These are phyloP conservation scores for Euzetes globulus DNA, from an alignment of 2,888 invertebrate species.

Conservation along the genomic window DNA sequence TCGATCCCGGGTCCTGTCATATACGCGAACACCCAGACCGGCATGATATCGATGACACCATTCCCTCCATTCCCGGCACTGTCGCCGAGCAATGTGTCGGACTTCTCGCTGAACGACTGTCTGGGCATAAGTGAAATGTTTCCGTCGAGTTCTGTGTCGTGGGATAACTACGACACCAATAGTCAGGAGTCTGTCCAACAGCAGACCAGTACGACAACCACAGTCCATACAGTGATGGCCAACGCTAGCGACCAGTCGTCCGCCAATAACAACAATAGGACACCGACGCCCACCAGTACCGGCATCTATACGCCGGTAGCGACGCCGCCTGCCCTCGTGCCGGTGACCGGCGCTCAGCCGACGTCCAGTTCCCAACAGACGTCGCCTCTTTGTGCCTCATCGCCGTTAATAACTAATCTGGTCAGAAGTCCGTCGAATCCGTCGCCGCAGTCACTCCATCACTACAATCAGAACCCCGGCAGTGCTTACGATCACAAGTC, in stretches of 20 bases:
- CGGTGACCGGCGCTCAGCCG: constrained; percentile 1
- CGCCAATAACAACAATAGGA: neutral
- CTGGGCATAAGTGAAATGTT: constrained; percentile 31
- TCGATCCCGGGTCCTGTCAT: constrained; percentile 9
- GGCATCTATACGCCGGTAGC: neutral
- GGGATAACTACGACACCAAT: constrained; percentile 21
- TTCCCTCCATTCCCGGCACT: constrained; percentile 24
- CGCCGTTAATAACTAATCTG: constrained; percentile 13
- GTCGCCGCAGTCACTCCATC: constrained; percentile 12
- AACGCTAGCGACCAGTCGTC: no score
- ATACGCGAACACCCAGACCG: constrained; percentile 21
- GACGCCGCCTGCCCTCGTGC: neutral
- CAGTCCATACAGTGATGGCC: constrained; percentile 2
- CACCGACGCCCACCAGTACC: constrained; percentile 11
- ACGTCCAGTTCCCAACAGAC: neutral
- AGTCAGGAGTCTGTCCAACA: neutral
- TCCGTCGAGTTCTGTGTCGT: constrained; percentile 24
- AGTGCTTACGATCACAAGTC: neutral
- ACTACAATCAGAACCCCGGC: neutral
- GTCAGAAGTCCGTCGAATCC: constrained; percentile 31
- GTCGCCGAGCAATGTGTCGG: constrained; percentile 14
- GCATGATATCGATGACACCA: constrained; percentile 22
- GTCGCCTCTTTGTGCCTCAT: constrained; percentile 24
- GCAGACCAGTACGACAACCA: neutral
- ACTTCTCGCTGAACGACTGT: constrained; percentile 34